A percentile compares a stretch with the other conserved stretches of the same genome.
These are phyloP conservation scores for Xerus inauris DNA, from an alignment of 2,113 vertebrate genomes.

Conservation along the genomic window DNA sequence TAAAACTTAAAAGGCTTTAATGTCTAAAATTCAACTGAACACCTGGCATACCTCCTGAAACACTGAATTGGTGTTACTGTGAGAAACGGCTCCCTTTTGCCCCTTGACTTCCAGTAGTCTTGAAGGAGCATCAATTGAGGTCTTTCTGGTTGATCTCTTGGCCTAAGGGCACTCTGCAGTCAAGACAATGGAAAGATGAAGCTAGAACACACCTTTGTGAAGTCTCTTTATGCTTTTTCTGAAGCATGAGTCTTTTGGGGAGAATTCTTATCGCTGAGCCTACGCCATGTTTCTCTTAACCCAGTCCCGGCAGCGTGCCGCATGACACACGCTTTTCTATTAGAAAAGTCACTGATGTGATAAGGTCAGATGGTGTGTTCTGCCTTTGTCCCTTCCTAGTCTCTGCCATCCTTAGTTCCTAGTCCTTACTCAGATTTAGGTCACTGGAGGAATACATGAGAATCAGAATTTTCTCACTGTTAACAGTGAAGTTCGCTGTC, in stretches of 20 bases:
- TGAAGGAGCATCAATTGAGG: background rate
- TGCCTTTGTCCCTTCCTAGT: background rate
- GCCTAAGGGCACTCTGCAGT: background rate
- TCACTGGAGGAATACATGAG: background rate
- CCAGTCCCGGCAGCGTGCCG: background rate
- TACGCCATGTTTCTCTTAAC: background rate
- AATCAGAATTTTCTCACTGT: background rate
- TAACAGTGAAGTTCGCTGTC: background rate
- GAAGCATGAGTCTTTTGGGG: background rate
- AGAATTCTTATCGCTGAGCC: background rate
- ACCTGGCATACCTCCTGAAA: background rate
- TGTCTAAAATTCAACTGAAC: background rate
- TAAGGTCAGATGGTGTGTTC: background rate
- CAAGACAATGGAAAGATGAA: background rate
- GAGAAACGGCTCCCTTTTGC: background rate
- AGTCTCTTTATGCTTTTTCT: background rate
- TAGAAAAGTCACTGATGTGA: background rate
- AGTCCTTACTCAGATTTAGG: background rate
- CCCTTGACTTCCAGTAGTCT: background rate
- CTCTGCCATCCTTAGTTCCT: background rate
- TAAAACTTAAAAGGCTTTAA: background rate
- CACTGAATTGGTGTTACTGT: background rate
- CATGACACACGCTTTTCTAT: background rate
- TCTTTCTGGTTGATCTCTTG: background rate
- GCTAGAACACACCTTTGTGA: background rate